phyloP scores from a whole-genome alignment of 2,113 vertebrate species.

The Grallaria varia region DNA sequence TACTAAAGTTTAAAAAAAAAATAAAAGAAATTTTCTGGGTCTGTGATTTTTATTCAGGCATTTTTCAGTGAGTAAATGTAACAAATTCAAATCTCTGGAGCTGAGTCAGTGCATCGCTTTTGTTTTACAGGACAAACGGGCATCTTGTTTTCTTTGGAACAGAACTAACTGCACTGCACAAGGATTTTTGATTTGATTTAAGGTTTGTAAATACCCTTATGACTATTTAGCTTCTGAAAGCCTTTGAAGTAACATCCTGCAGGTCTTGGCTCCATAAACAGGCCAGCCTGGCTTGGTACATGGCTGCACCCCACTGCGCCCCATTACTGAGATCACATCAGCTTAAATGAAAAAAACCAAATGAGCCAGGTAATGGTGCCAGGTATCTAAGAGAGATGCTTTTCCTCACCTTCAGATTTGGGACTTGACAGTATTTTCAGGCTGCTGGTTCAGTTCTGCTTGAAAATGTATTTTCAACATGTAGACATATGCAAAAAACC shows the following conservation, averaged over 20 bases:
- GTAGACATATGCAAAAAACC: background rate
- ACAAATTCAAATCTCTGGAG: background rate
- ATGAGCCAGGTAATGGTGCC: background rate
- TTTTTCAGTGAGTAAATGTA: background rate
- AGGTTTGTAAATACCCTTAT: background rate
- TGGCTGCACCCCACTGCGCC: background rate
- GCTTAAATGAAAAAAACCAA: background rate
- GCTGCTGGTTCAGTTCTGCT: background rate
- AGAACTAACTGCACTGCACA: background rate
- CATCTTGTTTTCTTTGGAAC: background rate
- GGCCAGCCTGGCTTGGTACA: background rate
- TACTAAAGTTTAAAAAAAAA: background rate
- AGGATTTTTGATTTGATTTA: background rate
- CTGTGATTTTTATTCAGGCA: background rate
- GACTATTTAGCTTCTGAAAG: background rate
- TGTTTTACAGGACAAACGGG: background rate
- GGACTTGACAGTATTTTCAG: background rate
- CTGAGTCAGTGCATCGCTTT: background rate
- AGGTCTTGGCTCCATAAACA: background rate
- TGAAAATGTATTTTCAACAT: background rate
- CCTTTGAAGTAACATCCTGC: background rate
- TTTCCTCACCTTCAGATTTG: background rate
- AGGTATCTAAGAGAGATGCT: background rate
- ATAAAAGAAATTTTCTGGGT: fast-evolving
- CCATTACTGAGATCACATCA: background rate